Percentiles rank a stretch among this genome's conserved stretches.
Conservation (phyloP, 2,113 vertebrate species). For the Epinephelus fuscoguttatus region DNA sequence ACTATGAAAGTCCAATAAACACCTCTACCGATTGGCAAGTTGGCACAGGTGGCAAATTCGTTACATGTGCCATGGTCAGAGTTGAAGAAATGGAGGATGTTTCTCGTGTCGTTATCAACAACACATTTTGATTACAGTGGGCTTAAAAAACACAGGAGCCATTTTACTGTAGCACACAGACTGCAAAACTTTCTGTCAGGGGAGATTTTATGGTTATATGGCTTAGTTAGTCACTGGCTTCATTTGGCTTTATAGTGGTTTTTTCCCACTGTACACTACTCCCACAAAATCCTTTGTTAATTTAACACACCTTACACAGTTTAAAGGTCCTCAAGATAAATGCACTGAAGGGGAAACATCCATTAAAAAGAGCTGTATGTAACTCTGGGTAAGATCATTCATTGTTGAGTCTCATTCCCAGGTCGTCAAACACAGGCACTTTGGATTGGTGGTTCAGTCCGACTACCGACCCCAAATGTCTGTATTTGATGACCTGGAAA, state of each 20-base stretch:
- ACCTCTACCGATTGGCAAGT: background rate
- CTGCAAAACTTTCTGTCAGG: background rate
- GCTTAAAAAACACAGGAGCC: background rate
- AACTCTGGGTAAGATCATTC: too few species aligned
- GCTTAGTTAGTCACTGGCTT: background rate
- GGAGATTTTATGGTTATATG: conserved; percentile 14
- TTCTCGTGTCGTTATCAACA: background rate
- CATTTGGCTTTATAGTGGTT: conserved; percentile 43
- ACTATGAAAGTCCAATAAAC: background rate
- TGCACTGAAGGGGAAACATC: background rate
- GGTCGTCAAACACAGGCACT: too few species aligned
- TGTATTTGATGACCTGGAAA: too few species aligned
- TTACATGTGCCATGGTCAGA: background rate
- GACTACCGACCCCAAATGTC: too few species aligned
- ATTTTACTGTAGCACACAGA: conserved; percentile 3
- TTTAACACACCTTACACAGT: conserved; percentile 7
- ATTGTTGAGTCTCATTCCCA: too few species aligned
- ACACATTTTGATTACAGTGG: background rate
- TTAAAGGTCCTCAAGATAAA: conserved; percentile 16
- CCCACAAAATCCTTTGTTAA: background rate
- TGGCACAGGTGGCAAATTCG: background rate
- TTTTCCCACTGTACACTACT: conserved; percentile 13
- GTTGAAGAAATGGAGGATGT: background rate
- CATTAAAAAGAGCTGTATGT: too few species aligned
- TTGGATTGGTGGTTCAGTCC: too few species aligned